Evolutionary conservation across 2,113 vertebrate species (phyloP).

Genomic region (Mesocricetus auratus): DNA sequence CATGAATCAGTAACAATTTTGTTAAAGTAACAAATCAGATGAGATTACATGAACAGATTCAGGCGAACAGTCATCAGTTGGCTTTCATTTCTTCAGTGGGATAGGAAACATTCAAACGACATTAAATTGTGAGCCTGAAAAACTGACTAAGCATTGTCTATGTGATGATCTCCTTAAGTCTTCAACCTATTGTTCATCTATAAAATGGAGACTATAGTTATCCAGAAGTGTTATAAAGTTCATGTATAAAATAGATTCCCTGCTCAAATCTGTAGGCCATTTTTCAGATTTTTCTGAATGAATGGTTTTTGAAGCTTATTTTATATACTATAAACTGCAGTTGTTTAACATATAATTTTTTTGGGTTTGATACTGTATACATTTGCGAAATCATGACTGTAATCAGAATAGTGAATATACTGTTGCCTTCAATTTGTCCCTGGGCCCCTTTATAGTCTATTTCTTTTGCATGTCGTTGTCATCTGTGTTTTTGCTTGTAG

Average conservation of each 20-base stretch:
- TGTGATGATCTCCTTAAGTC: neutral
- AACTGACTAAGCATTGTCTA: neutral
- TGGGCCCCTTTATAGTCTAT: neutral
- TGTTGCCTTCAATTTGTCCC: neutral
- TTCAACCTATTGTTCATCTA: neutral
- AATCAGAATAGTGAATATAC: neutral
- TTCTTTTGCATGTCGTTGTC: neutral
- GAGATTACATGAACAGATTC: slow-evolving; percentile 4
- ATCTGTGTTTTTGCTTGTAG: neutral
- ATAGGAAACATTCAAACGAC: neutral
- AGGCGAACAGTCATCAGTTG: neutral
- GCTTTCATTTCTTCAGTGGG: neutral
- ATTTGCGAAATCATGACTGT: neutral
- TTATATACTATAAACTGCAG: neutral
- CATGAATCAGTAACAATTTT: neutral
- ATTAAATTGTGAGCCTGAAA: neutral
- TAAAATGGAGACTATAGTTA: neutral
- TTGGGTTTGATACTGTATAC: neutral
- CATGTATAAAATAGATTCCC: neutral
- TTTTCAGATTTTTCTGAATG: slow-evolving; percentile 48
- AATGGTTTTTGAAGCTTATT: neutral
- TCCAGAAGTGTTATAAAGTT: neutral
- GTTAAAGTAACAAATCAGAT: slow-evolving; percentile 29
- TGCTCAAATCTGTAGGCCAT: neutral
- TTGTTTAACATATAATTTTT: neutral